Conservation (phyloP, 2,113 vertebrate species). For the Amia ocellicauda region DNA sequence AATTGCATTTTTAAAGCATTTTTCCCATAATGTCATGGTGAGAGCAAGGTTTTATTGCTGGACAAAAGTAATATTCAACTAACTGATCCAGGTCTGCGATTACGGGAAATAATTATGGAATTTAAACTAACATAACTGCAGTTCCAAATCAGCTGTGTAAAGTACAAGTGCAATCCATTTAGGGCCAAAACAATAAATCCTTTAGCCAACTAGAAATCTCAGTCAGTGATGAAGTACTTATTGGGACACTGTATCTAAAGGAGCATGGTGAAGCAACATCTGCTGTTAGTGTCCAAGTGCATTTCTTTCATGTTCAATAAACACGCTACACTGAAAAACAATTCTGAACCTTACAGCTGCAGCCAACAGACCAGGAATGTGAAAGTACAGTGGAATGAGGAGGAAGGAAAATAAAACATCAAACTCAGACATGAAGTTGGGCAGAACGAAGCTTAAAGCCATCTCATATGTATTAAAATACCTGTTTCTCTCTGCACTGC, state of each 20-base stretch:
- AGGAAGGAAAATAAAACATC: constrained; percentile 27
- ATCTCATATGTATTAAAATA: too few species aligned
- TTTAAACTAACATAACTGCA: constrained; percentile 49
- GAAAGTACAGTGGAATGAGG: constrained; percentile 40
- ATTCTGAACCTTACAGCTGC: constrained; percentile 33
- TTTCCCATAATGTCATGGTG: too few species aligned
- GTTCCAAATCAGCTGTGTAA: constrained; percentile 48
- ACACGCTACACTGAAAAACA: constrained; percentile 46
- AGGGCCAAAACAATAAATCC: constrained; percentile 48
- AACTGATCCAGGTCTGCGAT: constrained; percentile 35
- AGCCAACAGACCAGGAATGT: constrained; percentile 41
- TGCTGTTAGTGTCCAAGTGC: constrained; percentile 38
- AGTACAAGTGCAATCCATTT: constrained; percentile 38
- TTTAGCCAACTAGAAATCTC: constrained; percentile 46
- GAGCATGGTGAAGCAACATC: constrained; percentile 49
- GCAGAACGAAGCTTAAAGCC: too few species aligned
- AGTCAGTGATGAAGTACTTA: constrained; percentile 22
- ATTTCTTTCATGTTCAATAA: constrained; percentile 49
- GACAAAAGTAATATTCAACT: too few species aligned
- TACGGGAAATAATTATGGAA: constrained; percentile 47
- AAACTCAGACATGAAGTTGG: too few species aligned
- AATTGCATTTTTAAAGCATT: too few species aligned
- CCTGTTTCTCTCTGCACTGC: too few species aligned
- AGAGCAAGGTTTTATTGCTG: too few species aligned
- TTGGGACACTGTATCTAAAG: constrained; percentile 35